phyloP scores from a whole-genome alignment of 2,113 vertebrate species.

The Entelurus aequoreus region DNA sequence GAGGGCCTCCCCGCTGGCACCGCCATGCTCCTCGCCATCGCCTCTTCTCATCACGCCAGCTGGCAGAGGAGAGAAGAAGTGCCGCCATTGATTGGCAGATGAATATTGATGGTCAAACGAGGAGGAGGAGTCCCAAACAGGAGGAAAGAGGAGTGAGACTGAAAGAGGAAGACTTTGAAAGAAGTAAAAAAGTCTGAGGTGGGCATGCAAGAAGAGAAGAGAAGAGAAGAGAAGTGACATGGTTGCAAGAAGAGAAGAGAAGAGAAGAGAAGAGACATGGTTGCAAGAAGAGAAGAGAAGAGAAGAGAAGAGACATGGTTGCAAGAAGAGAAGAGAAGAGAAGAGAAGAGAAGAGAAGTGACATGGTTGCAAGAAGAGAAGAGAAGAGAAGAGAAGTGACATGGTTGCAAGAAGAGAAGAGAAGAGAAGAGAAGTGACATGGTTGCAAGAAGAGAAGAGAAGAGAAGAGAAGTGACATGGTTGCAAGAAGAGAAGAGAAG shows the following conservation, averaged over 20 bases:
- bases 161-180: not conserved
- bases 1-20: slow-evolving; percentile 66
- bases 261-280: slow-evolving; percentile 71
- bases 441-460: too few relatives aligned
- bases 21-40: slow-evolving; percentile 50
- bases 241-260: too few relatives aligned
- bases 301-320: slow-evolving; percentile 72
- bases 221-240: slow-evolving; percentile 72
- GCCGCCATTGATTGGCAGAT: slow-evolving; percentile 63
- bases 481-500: too few relatives aligned
- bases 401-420: too few relatives aligned
- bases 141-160: slow-evolving; percentile 1
- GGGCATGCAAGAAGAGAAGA: too few relatives aligned
- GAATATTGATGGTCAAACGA: slow-evolving; percentile 62
- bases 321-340: too few relatives aligned
- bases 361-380: slow-evolving; percentile 73
- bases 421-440: slow-evolving; percentile 72
- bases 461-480: slow-evolving; percentile 72
- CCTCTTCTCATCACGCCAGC: slow-evolving; percentile 53
- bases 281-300: too few relatives aligned
- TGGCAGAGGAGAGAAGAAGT: too few relatives aligned
- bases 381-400: slow-evolving; percentile 70
- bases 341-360: slow-evolving; percentile 71
- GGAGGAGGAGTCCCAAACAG: slow-evolving; percentile 60
- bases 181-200: slow-evolving; percentile 71